Base-by-base conservation (phyloP, 1,140 invertebrate genomes). In the Pseudomyrmex cubaensis region DNA sequence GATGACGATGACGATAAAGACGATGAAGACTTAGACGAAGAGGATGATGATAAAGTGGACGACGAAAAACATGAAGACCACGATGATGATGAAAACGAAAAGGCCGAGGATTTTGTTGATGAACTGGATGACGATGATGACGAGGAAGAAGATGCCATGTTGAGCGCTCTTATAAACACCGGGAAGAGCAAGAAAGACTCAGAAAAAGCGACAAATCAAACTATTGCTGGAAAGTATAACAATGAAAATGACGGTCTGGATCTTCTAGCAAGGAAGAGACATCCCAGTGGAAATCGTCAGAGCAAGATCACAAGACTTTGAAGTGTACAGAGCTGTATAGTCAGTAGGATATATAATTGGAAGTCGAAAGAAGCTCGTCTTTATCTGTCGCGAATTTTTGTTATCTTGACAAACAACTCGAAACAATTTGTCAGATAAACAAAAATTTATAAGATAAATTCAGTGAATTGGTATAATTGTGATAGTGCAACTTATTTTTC, bases 281-380 rank as follows among this genome's bases (percentile, higher is more conserved):
- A 69, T 57, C n/a, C 9, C n/a, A 66, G 59, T 8, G 80, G 64
- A 9, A 61, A 35, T 72, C 84, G 90, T 22, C 89, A 90, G n/a
- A 94, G 91, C 70, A 93, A 93, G 88, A 89, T 93, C 4, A 92
- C 91, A 91, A 93, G 90, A 87, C 80, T 93, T 52, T 92, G 86
- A n/a, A 46, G 4, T 52, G 54, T 76, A 5, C 46, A 52, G 44
- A 57, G 2, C 7, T 2, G 22, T 35, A 64, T 72, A 66, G 83
- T 70, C 52, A 54, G 22, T 72, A 67, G 66, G 1, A 35, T 77
- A 35, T 77, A 35, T 35, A 85, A 80, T 69, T 52, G 13, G n/a
- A 72, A 62, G 5, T n/a, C 10, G 13, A 46, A 56, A 13, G 59
- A 70, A 78, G 8, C 12, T n/a, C 46, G 56, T 73, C 46, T 35